phyloP scores from a whole-genome alignment of 2,113 vertebrate species.

The Oreochromis tanganicae region DNA sequence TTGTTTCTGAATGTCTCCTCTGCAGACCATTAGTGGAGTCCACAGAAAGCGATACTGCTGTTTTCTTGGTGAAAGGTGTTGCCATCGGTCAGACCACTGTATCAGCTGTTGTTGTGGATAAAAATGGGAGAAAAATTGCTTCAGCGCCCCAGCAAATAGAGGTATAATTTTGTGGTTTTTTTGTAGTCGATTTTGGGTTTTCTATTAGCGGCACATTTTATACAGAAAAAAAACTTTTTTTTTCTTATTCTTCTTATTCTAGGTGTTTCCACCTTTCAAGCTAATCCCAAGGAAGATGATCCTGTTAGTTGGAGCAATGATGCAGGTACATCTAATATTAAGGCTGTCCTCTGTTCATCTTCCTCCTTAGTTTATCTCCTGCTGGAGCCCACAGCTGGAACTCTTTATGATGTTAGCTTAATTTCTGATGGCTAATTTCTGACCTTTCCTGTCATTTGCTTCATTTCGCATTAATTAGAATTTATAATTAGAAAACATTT shows the following conservation, averaged over 20 bases:
- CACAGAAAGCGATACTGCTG: conserved; percentile 78
- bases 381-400: background rate
- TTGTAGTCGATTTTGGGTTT: background rate
- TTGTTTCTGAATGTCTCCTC: background rate
- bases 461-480: background rate
- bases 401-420: background rate
- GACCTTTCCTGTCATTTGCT: conserved; percentile 4
- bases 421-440: conserved; percentile 4
- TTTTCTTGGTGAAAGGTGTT: conserved; percentile 81
- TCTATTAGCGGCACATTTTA: background rate
- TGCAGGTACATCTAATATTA: conserved; percentile 78
- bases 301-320: conserved; percentile 83
- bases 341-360: background rate
- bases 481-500: conserved; percentile 1
- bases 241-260: background rate
- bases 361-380: conserved; percentile 3
- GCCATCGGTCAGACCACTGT: conserved; percentile 87
- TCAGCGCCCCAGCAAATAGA: conserved; percentile 88
- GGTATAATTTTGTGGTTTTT: conserved; percentile 63
- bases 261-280: conserved; percentile 94
- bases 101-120: conserved; percentile 77
- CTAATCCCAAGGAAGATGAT: conserved; percentile 86
- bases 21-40: conserved; percentile 75
- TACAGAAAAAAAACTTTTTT: rapidly evolving
- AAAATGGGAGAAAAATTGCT: conserved; percentile 73